A percentile compares a stretch with the other conserved stretches of the same genome.
phyloP scores from a whole-genome alignment of 1,140 invertebrate species.

The Drosophila nannoptera region DNA sequence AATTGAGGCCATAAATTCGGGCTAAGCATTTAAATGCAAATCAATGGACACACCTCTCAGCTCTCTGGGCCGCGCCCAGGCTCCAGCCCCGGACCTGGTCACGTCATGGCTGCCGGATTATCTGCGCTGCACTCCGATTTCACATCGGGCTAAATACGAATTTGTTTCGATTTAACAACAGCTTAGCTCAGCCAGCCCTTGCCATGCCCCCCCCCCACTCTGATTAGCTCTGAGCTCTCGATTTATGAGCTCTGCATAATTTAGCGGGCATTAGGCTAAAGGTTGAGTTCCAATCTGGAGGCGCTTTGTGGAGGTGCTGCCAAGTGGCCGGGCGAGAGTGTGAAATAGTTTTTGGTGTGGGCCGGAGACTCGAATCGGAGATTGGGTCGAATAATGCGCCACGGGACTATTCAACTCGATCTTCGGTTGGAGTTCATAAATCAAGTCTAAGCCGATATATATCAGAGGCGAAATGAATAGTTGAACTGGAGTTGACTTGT shows the following conservation, averaged over 20 bases:
- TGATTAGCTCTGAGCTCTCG: conserved; percentile 67
- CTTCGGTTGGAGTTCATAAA: not conserved
- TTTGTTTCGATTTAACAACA: conserved; percentile 64
- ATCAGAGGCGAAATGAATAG: not conserved
- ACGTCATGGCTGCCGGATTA: conserved; percentile 56
- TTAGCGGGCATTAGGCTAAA: conserved; percentile 41
- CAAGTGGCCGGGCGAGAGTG: conserved; percentile 1
- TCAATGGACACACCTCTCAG: conserved; percentile 52
- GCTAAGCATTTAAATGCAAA: conserved; percentile 62
- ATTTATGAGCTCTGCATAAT: conserved; percentile 65
- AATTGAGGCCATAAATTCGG: conserved; percentile 65
- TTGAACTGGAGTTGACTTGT: too few species aligned
- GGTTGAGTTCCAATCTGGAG: conserved; percentile 14
- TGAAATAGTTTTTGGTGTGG: conserved; percentile 4
- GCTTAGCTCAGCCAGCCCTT: conserved; percentile 51
- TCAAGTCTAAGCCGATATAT: not conserved
- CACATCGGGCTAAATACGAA: conserved; percentile 41
- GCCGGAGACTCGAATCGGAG: not conserved
- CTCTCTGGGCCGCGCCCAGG: conserved; percentile 43
- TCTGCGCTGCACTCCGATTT: conserved; percentile 53
- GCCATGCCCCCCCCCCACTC: too few species aligned
- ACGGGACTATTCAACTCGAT: not conserved
- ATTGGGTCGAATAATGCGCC: conserved; percentile 9
- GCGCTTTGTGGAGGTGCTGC: conserved; percentile 10
- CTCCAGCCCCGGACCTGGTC: conserved; percentile 21